Evolutionary conservation across 2,888 invertebrate species (phyloP).

Genomic region (Metellina segmentata): DNA sequence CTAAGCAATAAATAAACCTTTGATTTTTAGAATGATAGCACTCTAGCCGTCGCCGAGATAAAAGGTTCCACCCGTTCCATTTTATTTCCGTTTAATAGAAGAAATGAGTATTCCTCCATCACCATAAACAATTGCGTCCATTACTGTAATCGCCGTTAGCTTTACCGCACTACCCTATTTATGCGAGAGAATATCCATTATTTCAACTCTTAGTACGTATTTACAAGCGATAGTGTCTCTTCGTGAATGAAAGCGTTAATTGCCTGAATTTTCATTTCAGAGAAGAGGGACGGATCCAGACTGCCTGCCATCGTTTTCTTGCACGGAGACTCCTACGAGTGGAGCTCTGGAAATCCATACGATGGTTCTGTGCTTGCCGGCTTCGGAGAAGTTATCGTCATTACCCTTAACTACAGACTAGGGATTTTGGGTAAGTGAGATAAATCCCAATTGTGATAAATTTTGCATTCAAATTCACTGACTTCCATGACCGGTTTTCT

Average conservation of each 20-base stretch:
- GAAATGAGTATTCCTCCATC: neutral
- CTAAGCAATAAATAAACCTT: no score
- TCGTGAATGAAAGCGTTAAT: neutral
- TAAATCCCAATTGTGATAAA: constrained; percentile 4
- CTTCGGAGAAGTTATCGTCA: constrained; percentile 92
- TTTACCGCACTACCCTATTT: no score
- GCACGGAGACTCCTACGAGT: constrained; percentile 96
- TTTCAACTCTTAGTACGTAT: neutral
- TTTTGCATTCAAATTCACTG: constrained; percentile 39
- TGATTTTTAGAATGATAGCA: no score
- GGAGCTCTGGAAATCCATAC: constrained; percentile 92
- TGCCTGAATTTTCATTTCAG: constrained; percentile 42
- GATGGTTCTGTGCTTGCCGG: constrained; percentile 92
- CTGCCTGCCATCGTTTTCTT: constrained; percentile 92
- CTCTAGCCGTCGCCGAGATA: no score
- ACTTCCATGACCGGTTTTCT: constrained; percentile 20
- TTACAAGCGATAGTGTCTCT: neutral
- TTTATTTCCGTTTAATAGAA: neutral
- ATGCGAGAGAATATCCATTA: no score
- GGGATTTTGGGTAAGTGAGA: constrained; percentile 87
- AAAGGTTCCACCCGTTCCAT: no score
- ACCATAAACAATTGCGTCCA: neutral
- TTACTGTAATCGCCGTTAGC: no score
- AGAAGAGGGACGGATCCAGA: constrained; percentile 61
- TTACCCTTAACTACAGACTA: constrained; percentile 97